phyloP scores from a whole-genome alignment of 2,888 invertebrate species.

The Drosophila falleni region DNA sequence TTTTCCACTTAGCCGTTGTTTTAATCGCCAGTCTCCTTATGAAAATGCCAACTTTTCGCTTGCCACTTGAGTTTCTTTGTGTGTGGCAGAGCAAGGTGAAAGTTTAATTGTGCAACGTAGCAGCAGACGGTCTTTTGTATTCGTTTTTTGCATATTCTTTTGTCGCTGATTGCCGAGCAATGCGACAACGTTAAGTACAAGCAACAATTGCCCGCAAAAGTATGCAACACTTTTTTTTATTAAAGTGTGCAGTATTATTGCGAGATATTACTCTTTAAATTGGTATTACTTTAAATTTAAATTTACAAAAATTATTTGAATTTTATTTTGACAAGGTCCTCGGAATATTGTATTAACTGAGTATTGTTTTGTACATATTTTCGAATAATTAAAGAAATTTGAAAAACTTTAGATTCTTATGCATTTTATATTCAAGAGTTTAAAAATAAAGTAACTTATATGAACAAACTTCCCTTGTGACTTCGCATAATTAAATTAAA shows the following conservation, averaged over 20 bases:
- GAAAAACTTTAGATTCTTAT: too few relatives aligned
- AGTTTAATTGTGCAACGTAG: constrained; percentile 44
- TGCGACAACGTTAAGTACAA: constrained; percentile 11
- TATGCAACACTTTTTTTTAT: constrained; percentile 45
- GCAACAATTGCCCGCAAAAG: constrained; percentile 31
- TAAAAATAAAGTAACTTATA: not conserved
- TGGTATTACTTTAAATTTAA: not conserved
- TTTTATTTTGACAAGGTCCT: too few relatives aligned
- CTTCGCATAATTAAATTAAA: constrained; percentile 35
- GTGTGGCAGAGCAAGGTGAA: constrained; percentile 27
- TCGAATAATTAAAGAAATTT: too few relatives aligned
- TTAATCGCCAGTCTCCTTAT: constrained; percentile 33
- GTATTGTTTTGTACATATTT: too few relatives aligned
- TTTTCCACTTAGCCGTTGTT: constrained; percentile 29
- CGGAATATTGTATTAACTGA: not conserved
- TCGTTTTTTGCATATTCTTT: constrained; percentile 35
- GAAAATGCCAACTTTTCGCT: constrained; percentile 39
- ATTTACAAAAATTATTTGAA: too few relatives aligned
- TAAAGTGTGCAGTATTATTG: not conserved
- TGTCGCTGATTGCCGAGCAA: constrained; percentile 13
- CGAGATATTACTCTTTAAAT: not conserved
- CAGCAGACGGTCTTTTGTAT: constrained; percentile 17
- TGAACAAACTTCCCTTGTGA: constrained; percentile 10
- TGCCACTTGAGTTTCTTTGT: constrained; percentile 18
- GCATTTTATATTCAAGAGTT: not conserved